A percentile compares a stretch with the other conserved stretches of the same genome.
Evolutionary conservation across 2,888 invertebrate species (phyloP).

Genomic region (Ennomos fuscantarius): DNA sequence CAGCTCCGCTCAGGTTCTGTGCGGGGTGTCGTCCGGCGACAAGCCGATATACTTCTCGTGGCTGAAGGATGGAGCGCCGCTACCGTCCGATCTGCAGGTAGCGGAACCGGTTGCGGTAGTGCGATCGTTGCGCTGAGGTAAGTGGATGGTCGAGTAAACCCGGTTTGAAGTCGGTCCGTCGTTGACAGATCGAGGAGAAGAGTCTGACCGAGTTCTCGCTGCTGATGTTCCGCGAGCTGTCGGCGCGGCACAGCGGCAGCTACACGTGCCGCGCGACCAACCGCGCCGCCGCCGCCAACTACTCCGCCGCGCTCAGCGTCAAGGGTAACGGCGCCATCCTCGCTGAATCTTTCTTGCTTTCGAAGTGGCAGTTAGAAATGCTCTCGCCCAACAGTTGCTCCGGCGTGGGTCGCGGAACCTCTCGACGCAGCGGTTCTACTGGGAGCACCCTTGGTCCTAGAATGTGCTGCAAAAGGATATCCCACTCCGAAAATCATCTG

Average conservation of each 20-base stretch:
- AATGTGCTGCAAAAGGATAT: slow-evolving; percentile 90
- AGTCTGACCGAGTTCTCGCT: slow-evolving; percentile 89
- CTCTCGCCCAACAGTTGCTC: slow-evolving; percentile 84
- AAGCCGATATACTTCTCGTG: slow-evolving; percentile 89
- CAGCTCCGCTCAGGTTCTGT: slow-evolving; percentile 92
- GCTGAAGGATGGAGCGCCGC: slow-evolving; percentile 87
- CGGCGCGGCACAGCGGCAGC: slow-evolving; percentile 87
- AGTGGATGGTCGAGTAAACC: too few species aligned
- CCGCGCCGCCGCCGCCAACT: slow-evolving; percentile 88
- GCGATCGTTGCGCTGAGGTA: too few species aligned
- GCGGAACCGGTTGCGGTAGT: too few species aligned
- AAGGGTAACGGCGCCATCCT: slow-evolving; percentile 80
- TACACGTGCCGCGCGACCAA: slow-evolving; percentile 90
- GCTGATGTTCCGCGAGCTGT: slow-evolving; percentile 88
- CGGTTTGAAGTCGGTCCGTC: too few species aligned
- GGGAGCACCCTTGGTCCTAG: slow-evolving; percentile 88
- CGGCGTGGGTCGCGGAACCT: slow-evolving; percentile 89
- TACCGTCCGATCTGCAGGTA: slow-evolving; percentile 87
- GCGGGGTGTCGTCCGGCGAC: slow-evolving; percentile 90
- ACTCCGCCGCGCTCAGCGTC: slow-evolving; percentile 87
- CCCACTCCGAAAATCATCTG: slow-evolving; percentile 88
- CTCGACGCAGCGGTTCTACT: slow-evolving; percentile 88
- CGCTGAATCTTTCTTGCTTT: neutral
- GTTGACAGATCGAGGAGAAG: slow-evolving; percentile 86
- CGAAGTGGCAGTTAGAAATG: too few species aligned